These are phyloP conservation scores for Kryptopterus vitreolus DNA, from an alignment of 2,797 vertebrate species.

Conservation along the genomic window DNA sequence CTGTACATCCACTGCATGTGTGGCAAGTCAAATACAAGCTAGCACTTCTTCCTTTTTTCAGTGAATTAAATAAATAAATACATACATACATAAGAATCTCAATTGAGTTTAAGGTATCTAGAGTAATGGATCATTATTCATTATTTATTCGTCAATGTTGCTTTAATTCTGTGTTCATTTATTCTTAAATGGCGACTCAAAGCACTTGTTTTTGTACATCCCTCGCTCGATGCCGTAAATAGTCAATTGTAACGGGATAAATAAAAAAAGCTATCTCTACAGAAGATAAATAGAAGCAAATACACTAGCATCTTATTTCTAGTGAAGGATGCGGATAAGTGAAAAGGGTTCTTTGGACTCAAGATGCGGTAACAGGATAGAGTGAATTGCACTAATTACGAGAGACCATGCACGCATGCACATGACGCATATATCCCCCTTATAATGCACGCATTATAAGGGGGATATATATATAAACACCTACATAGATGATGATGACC, in stretches of 20 bases:
- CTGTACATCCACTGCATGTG: background rate
- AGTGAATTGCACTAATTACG: background rate
- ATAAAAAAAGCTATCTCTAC: constrained; percentile 5
- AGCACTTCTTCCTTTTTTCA: too few species aligned
- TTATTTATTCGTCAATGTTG: too few species aligned
- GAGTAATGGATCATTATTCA: too few species aligned
- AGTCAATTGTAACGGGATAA: constrained; percentile 39
- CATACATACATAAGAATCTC: too few species aligned
- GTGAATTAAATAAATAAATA: too few species aligned
- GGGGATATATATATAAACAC: constrained; percentile 32
- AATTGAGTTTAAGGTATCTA: too few species aligned
- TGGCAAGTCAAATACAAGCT: too few species aligned
- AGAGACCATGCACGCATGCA: constrained; percentile 1
- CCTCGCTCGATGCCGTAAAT: constrained; percentile 23
- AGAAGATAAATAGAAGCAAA: constrained; percentile 4
- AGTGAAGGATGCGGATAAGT: background rate
- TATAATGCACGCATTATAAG: constrained; percentile 44
- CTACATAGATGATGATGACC: background rate
- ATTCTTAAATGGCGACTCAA: too few species aligned
- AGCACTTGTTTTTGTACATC: too few species aligned
- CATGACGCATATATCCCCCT: too few species aligned
- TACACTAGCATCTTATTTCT: background rate
- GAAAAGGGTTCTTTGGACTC: background rate
- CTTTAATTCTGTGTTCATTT: too few species aligned
- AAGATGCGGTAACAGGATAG: background rate